These are phyloP conservation scores for Nautilus pompilius DNA, from an alignment of 1,140 invertebrate genomes.

Conservation along the genomic window DNA sequence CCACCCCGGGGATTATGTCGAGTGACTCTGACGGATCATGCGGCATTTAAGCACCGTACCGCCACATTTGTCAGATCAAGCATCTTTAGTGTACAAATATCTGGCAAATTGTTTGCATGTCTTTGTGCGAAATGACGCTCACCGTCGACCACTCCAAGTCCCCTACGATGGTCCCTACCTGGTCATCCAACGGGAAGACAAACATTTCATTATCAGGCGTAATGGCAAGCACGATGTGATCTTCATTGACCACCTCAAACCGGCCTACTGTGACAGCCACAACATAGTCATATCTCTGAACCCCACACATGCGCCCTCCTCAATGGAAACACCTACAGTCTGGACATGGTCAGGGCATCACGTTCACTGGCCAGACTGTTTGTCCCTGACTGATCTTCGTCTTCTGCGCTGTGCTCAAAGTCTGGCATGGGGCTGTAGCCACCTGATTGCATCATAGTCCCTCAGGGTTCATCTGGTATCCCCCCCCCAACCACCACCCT, in stretches of 20 bases:
- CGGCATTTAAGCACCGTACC: neutral
- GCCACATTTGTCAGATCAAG: too few species aligned
- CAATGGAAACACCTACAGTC: neutral
- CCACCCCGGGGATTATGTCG: too few species aligned
- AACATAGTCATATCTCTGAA: neutral
- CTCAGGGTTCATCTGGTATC: too few species aligned
- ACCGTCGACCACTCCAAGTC: neutral
- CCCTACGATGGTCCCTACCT: neutral
- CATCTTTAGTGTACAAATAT: neutral
- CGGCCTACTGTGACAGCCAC: neutral
- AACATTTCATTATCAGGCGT: neutral
- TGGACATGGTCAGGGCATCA: neutral
- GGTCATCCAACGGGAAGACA: neutral
- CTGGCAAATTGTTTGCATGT: neutral
- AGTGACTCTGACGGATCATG: neutral
- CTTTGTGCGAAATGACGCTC: neutral
- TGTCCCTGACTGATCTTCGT: neutral
- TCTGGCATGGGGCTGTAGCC: too few species aligned
- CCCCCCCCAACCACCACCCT: too few species aligned
- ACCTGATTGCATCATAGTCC: too few species aligned
- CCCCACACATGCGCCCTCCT: neutral
- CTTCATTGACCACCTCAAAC: neutral
- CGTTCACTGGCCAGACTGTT: neutral
- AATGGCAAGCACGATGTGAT: neutral
- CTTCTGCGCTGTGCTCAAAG: too few species aligned